phyloP scores from a whole-genome alignment of 2,888 invertebrate species.

The Phorcus lineatus region DNA sequence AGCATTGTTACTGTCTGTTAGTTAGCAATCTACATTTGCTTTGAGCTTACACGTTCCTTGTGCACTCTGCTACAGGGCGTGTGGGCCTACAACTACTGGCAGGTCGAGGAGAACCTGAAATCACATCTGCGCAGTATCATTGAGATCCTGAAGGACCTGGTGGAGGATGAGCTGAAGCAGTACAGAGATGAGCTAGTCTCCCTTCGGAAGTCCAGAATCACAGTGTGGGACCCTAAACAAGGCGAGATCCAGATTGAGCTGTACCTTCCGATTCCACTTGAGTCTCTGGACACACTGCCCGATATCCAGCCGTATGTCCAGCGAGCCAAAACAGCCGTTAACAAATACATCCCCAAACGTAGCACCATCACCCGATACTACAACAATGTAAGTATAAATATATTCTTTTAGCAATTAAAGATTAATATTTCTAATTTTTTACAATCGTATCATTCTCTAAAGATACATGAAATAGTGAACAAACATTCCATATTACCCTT shows the following conservation, averaged over 20 bases:
- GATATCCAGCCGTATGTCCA: conserved; percentile 40
- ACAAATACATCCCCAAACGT: conserved; percentile 38
- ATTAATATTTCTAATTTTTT: too few relatives aligned
- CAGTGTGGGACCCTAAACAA: conserved; percentile 64
- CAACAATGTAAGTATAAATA: not conserved
- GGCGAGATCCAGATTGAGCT: conserved; percentile 68
- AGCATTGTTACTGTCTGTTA: too few relatives aligned
- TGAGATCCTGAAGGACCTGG: conserved; percentile 35
- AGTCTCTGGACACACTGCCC: conserved; percentile 54
- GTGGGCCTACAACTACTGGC: conserved; percentile 58
- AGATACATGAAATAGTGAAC: too few relatives aligned
- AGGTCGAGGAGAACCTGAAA: conserved; percentile 51
- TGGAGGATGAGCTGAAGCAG: conserved; percentile 47
- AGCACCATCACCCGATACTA: conserved; percentile 7
- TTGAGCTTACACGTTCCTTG: not conserved
- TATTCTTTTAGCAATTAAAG: not conserved
- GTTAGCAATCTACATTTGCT: too few relatives aligned
- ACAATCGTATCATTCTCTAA: too few relatives aligned
- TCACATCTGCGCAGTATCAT: conserved; percentile 39
- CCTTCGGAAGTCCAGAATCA: conserved; percentile 27
- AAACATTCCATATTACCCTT: too few relatives aligned
- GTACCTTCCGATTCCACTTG: conserved; percentile 57
- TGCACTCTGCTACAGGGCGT: conserved; percentile 45
- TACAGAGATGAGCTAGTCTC: conserved; percentile 18
- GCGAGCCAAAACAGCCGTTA: conserved; percentile 30